Conservation (phyloP, 2,113 vertebrate species). For the Tonatia bakeri region DNA sequence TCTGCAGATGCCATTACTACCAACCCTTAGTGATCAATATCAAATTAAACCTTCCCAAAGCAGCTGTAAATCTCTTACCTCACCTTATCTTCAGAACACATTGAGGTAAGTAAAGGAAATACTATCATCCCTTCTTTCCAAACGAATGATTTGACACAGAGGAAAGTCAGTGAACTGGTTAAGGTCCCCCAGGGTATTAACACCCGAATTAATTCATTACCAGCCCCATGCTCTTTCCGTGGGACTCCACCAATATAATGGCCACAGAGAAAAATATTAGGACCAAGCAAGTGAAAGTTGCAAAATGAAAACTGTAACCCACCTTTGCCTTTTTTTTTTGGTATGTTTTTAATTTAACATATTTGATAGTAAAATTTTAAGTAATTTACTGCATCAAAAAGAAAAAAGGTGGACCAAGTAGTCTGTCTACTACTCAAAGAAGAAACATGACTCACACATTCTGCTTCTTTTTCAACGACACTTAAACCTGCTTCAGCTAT, state of each 20-base stretch:
- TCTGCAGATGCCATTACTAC: neutral
- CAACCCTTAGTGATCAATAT: neutral
- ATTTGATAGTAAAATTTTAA: constrained; percentile 21
- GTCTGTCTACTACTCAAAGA: neutral
- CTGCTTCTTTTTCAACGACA: neutral
- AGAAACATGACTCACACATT: neutral
- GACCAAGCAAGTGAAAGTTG: neutral
- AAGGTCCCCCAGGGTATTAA: neutral
- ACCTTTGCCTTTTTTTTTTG: neutral
- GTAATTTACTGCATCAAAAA: neutral
- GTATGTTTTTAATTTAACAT: neutral
- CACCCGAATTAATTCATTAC: neutral
- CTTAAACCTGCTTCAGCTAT: neutral
- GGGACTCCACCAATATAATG: neutral
- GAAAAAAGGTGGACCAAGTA: neutral
- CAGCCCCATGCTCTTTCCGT: neutral
- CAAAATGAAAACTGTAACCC: neutral
- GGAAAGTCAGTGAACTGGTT: neutral
- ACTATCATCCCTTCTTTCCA: neutral
- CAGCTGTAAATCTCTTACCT: neutral
- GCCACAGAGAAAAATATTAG: neutral
- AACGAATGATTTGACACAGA: neutral
- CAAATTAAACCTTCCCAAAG: constrained; percentile 26
- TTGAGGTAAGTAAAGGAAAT: neutral
- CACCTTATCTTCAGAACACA: neutral